Evolutionary conservation across 1,140 invertebrate species (phyloP).

Genomic region (Varroa destructor): DNA sequence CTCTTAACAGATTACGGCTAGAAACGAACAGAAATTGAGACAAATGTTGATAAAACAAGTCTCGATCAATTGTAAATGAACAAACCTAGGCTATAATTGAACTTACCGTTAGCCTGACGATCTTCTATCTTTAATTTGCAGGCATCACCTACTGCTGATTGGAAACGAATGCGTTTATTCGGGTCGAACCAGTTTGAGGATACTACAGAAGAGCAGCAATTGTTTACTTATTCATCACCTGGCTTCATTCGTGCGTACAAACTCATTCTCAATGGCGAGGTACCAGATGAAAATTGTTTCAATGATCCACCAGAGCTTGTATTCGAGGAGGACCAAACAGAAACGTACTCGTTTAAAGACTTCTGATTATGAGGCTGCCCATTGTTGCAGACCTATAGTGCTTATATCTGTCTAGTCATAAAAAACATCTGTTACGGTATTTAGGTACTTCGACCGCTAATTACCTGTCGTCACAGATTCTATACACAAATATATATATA

Average conservation of each 20-base stretch:
- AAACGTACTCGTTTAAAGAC: conserved; percentile 17
- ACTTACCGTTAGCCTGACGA: too few relatives aligned
- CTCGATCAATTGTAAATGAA: too few relatives aligned
- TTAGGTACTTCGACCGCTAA: too few relatives aligned
- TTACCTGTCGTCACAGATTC: too few relatives aligned
- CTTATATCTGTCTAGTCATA: too few relatives aligned
- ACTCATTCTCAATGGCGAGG: background rate
- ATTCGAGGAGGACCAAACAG: conserved; percentile 7
- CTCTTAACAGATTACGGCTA: too few relatives aligned
- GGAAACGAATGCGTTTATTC: background rate
- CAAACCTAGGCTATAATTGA: too few relatives aligned
- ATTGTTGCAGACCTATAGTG: too few relatives aligned
- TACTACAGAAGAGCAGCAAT: background rate
- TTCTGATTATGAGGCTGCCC: background rate
- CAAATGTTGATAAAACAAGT: too few relatives aligned
- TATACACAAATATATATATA: too few relatives aligned
- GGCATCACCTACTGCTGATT: background rate
- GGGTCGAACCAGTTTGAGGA: conserved; percentile 1
- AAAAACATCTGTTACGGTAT: too few relatives aligned
- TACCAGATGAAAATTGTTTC: background rate
- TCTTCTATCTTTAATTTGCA: background rate
- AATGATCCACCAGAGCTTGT: conserved; percentile 12
- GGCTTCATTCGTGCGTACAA: conserved; percentile 16
- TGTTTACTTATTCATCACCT: conserved; percentile 5
- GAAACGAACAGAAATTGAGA: too few relatives aligned